phyloP scores from a whole-genome alignment of 2,113 vertebrate species.

The Cephalopterus ornatus region DNA sequence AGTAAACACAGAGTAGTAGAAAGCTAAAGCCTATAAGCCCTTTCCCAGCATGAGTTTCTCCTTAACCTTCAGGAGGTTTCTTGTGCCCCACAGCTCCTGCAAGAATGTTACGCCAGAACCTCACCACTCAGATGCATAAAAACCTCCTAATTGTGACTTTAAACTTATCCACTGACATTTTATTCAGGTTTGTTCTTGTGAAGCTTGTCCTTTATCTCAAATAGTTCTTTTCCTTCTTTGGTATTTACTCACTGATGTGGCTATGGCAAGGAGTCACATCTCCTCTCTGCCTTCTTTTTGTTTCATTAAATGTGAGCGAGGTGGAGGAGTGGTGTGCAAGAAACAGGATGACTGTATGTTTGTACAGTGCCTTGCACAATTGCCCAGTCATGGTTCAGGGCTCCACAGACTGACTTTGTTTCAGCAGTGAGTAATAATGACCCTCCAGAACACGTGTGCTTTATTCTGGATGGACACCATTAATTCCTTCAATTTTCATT shows the following conservation, averaged over 20 bases:
- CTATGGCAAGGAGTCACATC: not conserved
- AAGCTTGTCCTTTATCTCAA: not conserved
- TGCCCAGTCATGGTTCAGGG: not conserved
- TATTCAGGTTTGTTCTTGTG: not conserved
- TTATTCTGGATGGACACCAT: constrained; percentile 12
- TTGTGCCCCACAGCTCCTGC: not conserved
- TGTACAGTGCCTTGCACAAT: not conserved
- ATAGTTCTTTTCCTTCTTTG: not conserved
- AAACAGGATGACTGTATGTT: not conserved
- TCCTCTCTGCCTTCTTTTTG: not conserved
- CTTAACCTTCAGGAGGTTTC: not conserved
- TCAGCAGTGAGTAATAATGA: not conserved
- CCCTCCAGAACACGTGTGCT: not conserved
- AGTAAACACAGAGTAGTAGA: not conserved
- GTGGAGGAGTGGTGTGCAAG: not conserved
- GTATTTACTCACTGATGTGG: not conserved
- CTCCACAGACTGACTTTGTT: not conserved
- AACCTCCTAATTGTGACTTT: not conserved
- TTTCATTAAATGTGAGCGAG: not conserved
- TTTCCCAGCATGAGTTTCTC: not conserved
- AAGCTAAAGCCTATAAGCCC: not conserved
- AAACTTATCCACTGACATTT: not conserved
- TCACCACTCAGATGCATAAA: not conserved
- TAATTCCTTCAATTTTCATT: not conserved
- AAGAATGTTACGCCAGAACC: not conserved